These are phyloP conservation scores for Mobula hypostoma DNA, from an alignment of 2,113 vertebrate genomes.

Conservation along the genomic window DNA sequence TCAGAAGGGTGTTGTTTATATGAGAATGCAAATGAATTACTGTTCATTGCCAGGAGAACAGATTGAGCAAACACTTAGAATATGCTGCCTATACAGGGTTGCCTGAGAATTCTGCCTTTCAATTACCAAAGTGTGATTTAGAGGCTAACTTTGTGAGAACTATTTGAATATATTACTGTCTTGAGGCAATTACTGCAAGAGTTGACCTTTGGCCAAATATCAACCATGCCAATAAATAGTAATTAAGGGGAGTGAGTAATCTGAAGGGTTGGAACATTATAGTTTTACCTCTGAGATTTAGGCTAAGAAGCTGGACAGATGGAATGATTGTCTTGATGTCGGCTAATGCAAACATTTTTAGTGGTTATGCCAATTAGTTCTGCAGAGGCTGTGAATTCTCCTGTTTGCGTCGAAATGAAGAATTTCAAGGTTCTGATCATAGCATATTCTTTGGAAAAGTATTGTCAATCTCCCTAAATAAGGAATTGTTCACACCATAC, in stretches of 20 bases:
- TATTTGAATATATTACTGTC: neutral
- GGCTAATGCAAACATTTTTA: neutral
- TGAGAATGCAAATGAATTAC: constrained; percentile 22
- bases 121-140: constrained; percentile 22
- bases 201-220: neutral
- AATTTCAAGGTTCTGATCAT: neutral
- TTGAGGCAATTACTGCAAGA: neutral
- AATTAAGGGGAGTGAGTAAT: neutral
- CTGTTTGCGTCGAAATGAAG: neutral
- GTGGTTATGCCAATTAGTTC: neutral
- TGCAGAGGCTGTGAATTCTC: neutral
- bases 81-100: constrained; percentile 13
- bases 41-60: neutral
- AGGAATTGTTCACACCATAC: too few relatives aligned
- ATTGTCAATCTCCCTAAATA: neutral
- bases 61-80: constrained; percentile 15
- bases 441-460: neutral
- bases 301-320: neutral
- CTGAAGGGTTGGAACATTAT: neutral
- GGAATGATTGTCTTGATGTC: neutral
- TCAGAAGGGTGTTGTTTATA: neutral
- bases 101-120: neutral
- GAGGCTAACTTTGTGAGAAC: neutral
- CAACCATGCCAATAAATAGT: neutral
- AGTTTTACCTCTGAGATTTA: neutral